phyloP scores from a whole-genome alignment of 2,113 vertebrate species.

The Urocitellus parryii region DNA sequence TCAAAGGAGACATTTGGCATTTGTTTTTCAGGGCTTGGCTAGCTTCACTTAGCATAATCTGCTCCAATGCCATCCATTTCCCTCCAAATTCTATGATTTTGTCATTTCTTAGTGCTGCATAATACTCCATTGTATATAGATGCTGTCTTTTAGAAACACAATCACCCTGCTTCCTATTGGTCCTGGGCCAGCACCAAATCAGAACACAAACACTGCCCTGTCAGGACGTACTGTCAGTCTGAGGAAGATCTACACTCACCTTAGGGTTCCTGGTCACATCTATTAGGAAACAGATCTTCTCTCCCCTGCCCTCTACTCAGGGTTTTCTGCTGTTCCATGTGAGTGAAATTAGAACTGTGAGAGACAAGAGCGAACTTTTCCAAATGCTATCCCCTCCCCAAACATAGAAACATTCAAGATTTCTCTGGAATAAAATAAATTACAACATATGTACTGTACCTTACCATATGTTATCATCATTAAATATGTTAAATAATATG shows the following conservation, averaged over 20 bases:
- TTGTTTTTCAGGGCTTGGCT: too few species aligned
- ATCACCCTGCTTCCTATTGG: neutral
- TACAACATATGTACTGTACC: neutral
- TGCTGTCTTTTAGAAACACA: neutral
- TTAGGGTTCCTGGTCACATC: neutral
- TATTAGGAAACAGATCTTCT: neutral
- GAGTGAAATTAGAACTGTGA: neutral
- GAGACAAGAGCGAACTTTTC: neutral
- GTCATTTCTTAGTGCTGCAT: too few species aligned
- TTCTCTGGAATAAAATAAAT: neutral
- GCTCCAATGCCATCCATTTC: too few species aligned
- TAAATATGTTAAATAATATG: neutral
- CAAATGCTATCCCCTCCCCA: neutral
- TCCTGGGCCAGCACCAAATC: neutral
- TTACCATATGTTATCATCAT: neutral
- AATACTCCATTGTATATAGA: too few species aligned
- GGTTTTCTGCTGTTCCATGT: neutral
- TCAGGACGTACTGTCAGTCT: neutral
- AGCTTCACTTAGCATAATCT: too few species aligned
- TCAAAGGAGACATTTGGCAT: too few species aligned
- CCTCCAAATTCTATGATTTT: too few species aligned
- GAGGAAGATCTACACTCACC: too few species aligned
- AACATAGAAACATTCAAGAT: neutral
- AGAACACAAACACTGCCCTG: neutral
- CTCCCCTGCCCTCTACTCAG: neutral